Percentiles rank a stretch among this genome's conserved stretches.
Conservation (phyloP, 2,113 vertebrate species). For the Triplophysa rosa region DNA sequence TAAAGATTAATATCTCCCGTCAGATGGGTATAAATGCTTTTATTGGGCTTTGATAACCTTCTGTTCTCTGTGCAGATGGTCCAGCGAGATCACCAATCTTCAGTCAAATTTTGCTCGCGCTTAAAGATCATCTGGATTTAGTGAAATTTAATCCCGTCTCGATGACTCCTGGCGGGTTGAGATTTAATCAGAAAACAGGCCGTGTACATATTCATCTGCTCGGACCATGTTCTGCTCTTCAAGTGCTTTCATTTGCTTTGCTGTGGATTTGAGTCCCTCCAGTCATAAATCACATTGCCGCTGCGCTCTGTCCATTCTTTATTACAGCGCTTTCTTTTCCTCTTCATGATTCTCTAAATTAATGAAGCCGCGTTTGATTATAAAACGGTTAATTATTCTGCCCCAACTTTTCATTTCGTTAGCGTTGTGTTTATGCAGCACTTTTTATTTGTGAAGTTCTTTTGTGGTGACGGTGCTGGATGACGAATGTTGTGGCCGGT, state of each 20-base stretch:
- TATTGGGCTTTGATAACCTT: constrained; percentile 5
- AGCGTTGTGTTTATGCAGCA: constrained; percentile 45
- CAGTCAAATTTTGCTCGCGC: constrained; percentile 48
- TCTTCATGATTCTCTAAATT: constrained; percentile 34
- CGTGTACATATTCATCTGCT: constrained; percentile 56
- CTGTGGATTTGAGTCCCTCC: constrained; percentile 38
- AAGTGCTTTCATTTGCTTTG: constrained; percentile 47
- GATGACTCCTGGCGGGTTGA: constrained; percentile 44
- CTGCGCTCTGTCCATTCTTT: constrained; percentile 45
- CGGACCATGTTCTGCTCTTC: constrained; percentile 25
- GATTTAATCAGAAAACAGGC: constrained; percentile 58
- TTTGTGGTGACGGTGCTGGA: neutral
- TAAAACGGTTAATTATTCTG: constrained; percentile 46
- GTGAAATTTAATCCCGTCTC: constrained; percentile 48
- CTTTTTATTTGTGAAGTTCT: constrained; percentile 1
- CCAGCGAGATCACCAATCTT: constrained; percentile 49
- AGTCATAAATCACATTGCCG: constrained; percentile 47
- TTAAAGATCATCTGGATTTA: constrained; percentile 58
- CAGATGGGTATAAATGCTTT: constrained; percentile 3
- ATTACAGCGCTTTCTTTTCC: constrained; percentile 45
- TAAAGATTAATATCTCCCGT: constrained; percentile 26
- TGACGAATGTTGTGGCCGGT: constrained; percentile 40
- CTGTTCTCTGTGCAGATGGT: constrained; percentile 27
- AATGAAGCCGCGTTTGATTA: constrained; percentile 31
- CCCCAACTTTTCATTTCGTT: constrained; percentile 48